Percentiles rank a stretch among this genome's conserved stretches.
These are phyloP conservation scores for Drosophila nr. medialis DNA, from an alignment of 2,888 invertebrate species.

Conservation along the genomic window DNA sequence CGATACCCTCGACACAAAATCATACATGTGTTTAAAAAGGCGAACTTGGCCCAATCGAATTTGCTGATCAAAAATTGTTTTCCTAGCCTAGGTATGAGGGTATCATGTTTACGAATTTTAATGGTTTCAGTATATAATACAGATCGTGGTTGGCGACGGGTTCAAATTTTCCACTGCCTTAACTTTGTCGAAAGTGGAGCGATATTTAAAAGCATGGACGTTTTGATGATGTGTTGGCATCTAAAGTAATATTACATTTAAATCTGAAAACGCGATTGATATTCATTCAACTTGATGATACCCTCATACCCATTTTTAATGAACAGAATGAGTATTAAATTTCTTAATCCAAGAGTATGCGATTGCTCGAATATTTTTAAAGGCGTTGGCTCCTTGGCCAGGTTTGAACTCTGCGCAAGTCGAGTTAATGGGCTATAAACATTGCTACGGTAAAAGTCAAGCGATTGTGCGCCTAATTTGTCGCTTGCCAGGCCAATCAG, in stretches of 20 bases:
- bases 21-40: background rate
- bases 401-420: conserved; percentile 54
- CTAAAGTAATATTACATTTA: background rate
- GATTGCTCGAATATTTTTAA: conserved; percentile 32
- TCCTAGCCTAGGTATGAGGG: too few species aligned
- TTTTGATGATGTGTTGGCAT: background rate
- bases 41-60: background rate
- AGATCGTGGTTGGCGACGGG: background rate
- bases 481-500: conserved; percentile 75
- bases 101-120: too few species aligned
- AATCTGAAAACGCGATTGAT: background rate
- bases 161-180: background rate
- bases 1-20: background rate
- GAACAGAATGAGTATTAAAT: conserved; percentile 42
- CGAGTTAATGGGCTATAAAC: conserved; percentile 72
- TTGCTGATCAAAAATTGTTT: background rate
- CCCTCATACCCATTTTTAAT: background rate
- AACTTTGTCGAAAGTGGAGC: background rate
- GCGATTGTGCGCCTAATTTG: conserved; percentile 73
- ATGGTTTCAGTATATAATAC: background rate
- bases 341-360: conserved; percentile 66
- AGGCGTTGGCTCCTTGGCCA: conserved; percentile 62
- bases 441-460: conserved; percentile 66
- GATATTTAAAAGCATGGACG: background rate
- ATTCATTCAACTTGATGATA: background rate